phyloP scores from a whole-genome alignment of 2,797 vertebrate genomes.

The Sphaeramia orbicularis region DNA sequence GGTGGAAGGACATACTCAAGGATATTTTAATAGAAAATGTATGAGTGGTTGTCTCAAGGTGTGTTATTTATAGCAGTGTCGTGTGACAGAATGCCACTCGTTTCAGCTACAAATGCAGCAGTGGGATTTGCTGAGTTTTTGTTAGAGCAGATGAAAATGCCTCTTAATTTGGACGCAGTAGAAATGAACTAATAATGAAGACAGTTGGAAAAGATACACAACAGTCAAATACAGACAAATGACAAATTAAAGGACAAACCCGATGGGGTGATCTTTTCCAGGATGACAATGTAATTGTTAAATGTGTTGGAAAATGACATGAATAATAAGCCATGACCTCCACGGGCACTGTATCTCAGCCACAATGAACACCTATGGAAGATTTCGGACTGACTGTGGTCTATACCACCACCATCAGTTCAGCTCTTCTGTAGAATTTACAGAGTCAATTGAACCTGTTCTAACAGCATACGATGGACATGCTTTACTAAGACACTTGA shows the following conservation, averaged over 20 bases:
- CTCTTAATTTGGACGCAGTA: constrained; percentile 8
- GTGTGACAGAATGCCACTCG: constrained; percentile 19
- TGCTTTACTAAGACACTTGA: not conserved
- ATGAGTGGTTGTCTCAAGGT: constrained; percentile 27
- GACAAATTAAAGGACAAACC: too few relatives aligned
- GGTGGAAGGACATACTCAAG: constrained; percentile 25
- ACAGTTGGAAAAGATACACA: constrained; percentile 22
- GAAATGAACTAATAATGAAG: constrained; percentile 21
- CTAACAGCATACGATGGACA: constrained; percentile 3
- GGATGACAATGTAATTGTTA: too few relatives aligned
- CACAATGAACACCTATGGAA: too few relatives aligned
- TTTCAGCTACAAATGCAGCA: constrained; percentile 26
- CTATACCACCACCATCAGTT: too few relatives aligned
- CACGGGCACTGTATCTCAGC: too few relatives aligned
- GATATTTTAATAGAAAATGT: constrained; percentile 28
- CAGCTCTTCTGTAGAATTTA: too few relatives aligned
- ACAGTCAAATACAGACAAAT: not conserved
- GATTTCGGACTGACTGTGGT: too few relatives aligned
- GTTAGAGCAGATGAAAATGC: constrained; percentile 8
- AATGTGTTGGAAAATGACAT: too few relatives aligned
- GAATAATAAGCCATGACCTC: too few relatives aligned
- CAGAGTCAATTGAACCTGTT: not conserved
- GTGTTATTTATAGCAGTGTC: constrained; percentile 41
- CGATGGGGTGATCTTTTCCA: too few relatives aligned
- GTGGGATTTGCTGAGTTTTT: constrained; percentile 12